Evolutionary conservation across 1,140 invertebrate genomes (phyloP).

Genomic region (Drosophila nebulosa): DNA sequence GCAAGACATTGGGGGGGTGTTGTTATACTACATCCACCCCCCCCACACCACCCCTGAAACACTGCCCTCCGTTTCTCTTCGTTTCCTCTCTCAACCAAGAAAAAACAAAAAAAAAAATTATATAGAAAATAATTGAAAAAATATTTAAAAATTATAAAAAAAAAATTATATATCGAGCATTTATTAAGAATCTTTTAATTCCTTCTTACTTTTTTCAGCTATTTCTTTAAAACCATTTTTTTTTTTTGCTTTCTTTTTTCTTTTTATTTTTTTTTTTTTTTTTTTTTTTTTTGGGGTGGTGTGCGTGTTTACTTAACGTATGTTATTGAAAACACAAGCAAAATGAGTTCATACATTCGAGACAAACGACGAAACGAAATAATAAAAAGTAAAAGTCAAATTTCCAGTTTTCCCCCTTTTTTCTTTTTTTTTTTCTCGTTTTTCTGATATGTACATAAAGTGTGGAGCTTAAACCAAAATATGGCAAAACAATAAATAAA

Average conservation of each 20-base stretch:
- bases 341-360: background rate
- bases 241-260: background rate
- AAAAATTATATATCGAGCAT: too few species aligned
- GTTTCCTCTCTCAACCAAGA: background rate
- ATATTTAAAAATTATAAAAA: background rate
- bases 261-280: background rate
- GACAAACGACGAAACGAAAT: background rate
- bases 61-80: background rate
- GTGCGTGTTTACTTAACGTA: background rate
- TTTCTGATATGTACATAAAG: too few species aligned
- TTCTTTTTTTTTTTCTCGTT: too few species aligned
- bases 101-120: background rate
- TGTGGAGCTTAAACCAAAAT: background rate
- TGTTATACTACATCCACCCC: background rate
- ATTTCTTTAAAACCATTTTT: background rate
- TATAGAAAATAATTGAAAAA: background rate
- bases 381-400: background rate
- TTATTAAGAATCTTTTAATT: too few species aligned
- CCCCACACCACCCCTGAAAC: background rate
- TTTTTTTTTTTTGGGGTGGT: background rate
- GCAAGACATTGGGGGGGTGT: conserved; percentile 26
- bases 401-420: background rate
- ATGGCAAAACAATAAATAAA: conserved; percentile 2
- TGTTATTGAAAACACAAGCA: background rate
- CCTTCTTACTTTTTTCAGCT: too few species aligned